Evolutionary conservation across 2,888 invertebrate species (phyloP), one percentile per base, ranked within the genome.

Genomic region (Cephus pulcher): DNA sequence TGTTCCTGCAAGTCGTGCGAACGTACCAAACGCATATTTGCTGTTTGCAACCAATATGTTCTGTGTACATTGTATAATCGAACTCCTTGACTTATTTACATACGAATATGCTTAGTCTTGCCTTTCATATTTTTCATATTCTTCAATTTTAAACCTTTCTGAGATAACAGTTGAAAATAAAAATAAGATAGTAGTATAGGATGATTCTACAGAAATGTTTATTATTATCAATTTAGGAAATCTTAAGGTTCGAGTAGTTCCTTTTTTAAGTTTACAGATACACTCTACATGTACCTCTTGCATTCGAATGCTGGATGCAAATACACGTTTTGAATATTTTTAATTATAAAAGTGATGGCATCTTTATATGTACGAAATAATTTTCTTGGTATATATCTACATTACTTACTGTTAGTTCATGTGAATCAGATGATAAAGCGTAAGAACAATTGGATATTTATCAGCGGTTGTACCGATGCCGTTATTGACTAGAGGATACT

Each of bases 1-100:
- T 87, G 87, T 86, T 86, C 83, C 87, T 78, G 40, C 56, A 56
- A 56, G 56, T 56, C 56, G 23, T 56, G 56, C 56, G 56, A 56
- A 56, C 23, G 56, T 56, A 56, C 23, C 56, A 23, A 56, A 56
- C 56, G 56, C 56, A 56, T 23, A 56, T 56, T 56, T 56, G 23
- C 56, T 56, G 23, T 56, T 56, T 56, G 56, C 23, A 23, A 56
- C 56, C 56, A 56, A 9, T 56, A 56, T 56, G 23, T 56, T 56
- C 23, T 56, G 23, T 56, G 23, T 23, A 56, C 23, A 23, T 56
- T 56, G 23, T 56, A 56, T 56, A 56, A 56, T 56, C 56, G 56
- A 23, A 56, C 56, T 56, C 56, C 23, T 56, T 56, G 56, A 56
- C 56, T 56, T 56, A 56, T 15, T 56, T 56, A 23, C 56, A 56